Evolutionary conservation across 2,888 invertebrate genomes (phyloP).

Genomic region (Chromoteleia sp.): DNA sequence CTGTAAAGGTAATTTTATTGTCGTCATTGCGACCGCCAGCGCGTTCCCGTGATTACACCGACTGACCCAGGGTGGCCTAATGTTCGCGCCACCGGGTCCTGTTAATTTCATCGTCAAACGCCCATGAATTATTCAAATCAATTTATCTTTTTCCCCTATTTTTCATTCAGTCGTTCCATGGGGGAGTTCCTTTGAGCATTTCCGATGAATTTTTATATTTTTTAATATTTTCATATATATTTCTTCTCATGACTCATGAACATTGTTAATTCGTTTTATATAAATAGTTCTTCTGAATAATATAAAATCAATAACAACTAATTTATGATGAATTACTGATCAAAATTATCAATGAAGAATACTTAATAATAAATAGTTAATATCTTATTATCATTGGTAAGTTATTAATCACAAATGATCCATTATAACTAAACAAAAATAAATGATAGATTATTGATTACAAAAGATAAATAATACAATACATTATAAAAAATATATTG

Average conservation of each 20-base stretch:
- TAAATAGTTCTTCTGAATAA: too few relatives aligned
- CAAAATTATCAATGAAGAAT: too few relatives aligned
- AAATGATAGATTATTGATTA: too few relatives aligned
- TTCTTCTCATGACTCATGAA: not conserved
- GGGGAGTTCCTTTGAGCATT: conserved; percentile 9
- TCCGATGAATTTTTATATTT: conserved; percentile 10
- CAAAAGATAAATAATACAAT: too few relatives aligned
- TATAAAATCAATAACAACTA: too few relatives aligned
- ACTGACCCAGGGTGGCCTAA: conserved; percentile 62
- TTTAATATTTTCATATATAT: conserved; percentile 9
- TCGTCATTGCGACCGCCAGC: conserved; percentile 61
- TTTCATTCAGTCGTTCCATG: conserved; percentile 39
- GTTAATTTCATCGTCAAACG: conserved; percentile 47
- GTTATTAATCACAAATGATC: too few relatives aligned
- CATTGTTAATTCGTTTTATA: not conserved
- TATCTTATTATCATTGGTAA: too few relatives aligned
- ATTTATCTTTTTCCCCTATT: conserved; percentile 23
- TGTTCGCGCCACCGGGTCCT: conserved; percentile 62
- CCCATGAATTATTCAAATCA: conserved; percentile 60
- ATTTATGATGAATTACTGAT: too few relatives aligned
- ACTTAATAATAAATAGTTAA: too few relatives aligned
- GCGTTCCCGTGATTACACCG: conserved; percentile 48
- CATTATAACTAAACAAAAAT: too few relatives aligned
- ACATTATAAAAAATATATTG: too few relatives aligned
- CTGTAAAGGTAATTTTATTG: conserved; percentile 78